Percentiles rank a stretch among this genome's conserved stretches.
Conservation (phyloP, 2,797 vertebrate genomes). For the Enteromius treurensis region DNA sequence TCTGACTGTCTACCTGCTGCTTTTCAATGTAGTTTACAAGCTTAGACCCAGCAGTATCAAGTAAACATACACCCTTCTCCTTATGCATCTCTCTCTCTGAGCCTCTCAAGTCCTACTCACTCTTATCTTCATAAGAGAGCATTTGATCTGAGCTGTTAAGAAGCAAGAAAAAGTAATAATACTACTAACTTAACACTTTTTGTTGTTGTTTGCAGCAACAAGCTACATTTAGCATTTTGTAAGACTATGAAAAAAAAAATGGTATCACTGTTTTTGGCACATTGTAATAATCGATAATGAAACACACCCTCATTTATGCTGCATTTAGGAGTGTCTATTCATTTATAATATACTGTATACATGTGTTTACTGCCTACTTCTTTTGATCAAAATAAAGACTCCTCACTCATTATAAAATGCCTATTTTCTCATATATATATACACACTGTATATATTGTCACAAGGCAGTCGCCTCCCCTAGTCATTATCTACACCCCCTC, state of each 20-base stretch:
- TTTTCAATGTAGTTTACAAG: slow-evolving; percentile 59
- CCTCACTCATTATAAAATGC: neutral
- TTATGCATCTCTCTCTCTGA: neutral
- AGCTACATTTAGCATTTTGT: too few species aligned
- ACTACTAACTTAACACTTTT: neutral
- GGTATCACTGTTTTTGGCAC: too few species aligned
- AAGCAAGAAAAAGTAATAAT: neutral
- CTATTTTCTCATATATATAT: too few species aligned
- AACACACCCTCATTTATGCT: too few species aligned
- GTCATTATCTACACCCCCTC: too few species aligned
- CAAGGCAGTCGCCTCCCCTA: too few species aligned
- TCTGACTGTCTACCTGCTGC: slow-evolving; percentile 57
- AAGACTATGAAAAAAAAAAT: too few species aligned
- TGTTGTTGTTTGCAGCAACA: too few species aligned
- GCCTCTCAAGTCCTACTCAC: slow-evolving; percentile 23
- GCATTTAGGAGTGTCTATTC: too few species aligned
- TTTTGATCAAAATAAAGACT: neutral
- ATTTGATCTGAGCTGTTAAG: slow-evolving; percentile 40
- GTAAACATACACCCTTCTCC: slow-evolving; percentile 26
- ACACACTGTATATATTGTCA: too few species aligned
- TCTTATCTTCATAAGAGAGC: slow-evolving; percentile 53
- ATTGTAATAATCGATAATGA: too few species aligned
- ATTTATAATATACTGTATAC: too few species aligned
- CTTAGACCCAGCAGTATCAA: slow-evolving; percentile 23
- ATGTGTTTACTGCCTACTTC: neutral